Evolutionary conservation across 2,888 invertebrate genomes (phyloP), one percentile per base, ranked within the genome.

Genomic region (Dorcus parallelipipedus): DNA sequence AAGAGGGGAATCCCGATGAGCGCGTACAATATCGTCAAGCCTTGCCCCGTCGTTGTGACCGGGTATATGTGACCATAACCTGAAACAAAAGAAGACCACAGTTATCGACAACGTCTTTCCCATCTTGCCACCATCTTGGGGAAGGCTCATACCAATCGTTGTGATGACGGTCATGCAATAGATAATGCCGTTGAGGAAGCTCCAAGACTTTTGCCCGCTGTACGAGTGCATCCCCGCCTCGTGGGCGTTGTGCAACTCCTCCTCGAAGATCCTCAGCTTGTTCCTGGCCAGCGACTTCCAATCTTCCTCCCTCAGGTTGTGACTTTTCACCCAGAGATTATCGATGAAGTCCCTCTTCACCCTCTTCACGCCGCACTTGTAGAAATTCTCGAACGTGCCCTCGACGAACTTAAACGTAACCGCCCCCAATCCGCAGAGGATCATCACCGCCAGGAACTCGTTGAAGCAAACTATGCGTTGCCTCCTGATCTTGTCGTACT

Each of bases 61-160:
- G 98, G 97, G 49, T 92, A 89, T 69, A 98, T 93, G 77, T 98
- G 95, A 60, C 98, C 97, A 80, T 98, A 98, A 71, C 97, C 97
- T 97, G 82, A 43, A 81, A 81, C 50, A 47, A 62, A 33, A 33
- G 26, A 26, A 26, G 7, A 5, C 26, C 7, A 7, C 7, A 7
- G 26, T 33, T 33, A 33, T 33, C 17, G 38, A 40, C 26, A 54
- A 8, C 14, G 39, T 23, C 14, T 23, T 7, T n/a, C n/a, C 10
- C 14, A n/a, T 6, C 6, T 1, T 33, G 7, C 4, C 26, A 33
- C 7, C n/a, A n/a, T n/a, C 14, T 33, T 17, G 9, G 49, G n/a
- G 17, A 39, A 41, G 14, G 53, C 10, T 67, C 86, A 87, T 87
- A 93, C 95, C 95, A 80, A 95, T 93, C 49, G 93, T 94, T 53